Base-by-base conservation (phyloP, 2,113 vertebrate genomes). In the Cynoglossus semilaevis region DNA sequence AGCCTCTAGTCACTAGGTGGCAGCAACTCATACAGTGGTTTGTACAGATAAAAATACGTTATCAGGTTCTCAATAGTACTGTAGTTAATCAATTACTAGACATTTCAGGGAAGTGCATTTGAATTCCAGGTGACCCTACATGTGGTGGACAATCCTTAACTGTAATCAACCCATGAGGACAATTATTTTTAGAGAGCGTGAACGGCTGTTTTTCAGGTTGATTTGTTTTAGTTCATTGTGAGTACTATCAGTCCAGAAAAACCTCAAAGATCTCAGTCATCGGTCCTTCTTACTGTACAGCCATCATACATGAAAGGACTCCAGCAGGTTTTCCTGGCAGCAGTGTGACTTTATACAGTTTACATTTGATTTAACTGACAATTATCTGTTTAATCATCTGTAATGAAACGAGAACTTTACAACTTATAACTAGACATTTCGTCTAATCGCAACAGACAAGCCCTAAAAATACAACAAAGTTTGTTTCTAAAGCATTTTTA, bases 291-390 rank as follows among this genome's bases (percentile, higher is more conserved):
- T 29, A 29, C 22, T 6, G 22, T 29, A 36, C 10, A 57, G 51
- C 37, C 8, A 47, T 9, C 22, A 45, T 51, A 19, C 42, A 44
- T 61, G 48, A 74, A 58, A 66, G 29, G 43, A 51, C 54, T 29
- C 37, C 44, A 16, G 36, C 35, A 22, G 40, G 35, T 73, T 17
- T 53, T 16, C 34, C 62, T 53, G 46, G 59, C 45, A 48, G 36
- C 40, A 16, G 59, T 60, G 65, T 67, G 70, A 58, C 74, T 81
- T 56, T 22, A 29, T 70, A 35, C 22, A 1, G 14, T 38, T 63
- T 54, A 38, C 19, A 14, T 58, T 55, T 61, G 36, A 76, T 83
- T 80, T 8, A 40, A 54, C 42, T 80, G 79, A 51, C 81, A 81
- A 66, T 80, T 71, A 50, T 11, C 13, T 72, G 63, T 70, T 61